Percentiles rank a stretch among this genome's conserved stretches.
These are phyloP conservation scores for Peromyscus nudipes DNA, from an alignment of 2,797 vertebrate species.

Conservation along the genomic window DNA sequence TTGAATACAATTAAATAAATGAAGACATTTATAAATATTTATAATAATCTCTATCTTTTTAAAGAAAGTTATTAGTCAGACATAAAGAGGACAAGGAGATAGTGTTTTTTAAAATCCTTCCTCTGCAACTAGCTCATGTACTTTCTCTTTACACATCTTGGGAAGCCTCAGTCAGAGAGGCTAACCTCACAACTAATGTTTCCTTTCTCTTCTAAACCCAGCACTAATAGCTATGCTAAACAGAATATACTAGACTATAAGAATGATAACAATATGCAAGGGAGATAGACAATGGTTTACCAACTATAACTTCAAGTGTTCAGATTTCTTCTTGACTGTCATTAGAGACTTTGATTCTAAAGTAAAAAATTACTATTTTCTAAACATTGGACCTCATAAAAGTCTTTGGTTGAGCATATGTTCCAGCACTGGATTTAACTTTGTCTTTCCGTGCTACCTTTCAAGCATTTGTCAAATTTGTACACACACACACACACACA, in stretches of 20 bases:
- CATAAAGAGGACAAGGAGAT: background rate
- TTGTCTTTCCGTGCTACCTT: conserved; percentile 26
- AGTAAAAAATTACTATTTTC: background rate
- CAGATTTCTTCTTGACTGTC: background rate
- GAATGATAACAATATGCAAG: background rate
- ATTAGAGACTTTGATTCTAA: conserved; percentile 28
- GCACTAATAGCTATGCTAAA: background rate
- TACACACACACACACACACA: background rate
- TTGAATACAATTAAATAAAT: conserved; percentile 1
- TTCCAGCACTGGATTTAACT: background rate
- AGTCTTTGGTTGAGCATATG: background rate
- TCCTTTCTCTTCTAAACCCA: background rate
- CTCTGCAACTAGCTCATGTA: background rate
- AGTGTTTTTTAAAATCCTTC: background rate
- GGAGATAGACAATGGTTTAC: background rate
- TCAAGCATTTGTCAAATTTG: conserved; percentile 1
- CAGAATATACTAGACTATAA: background rate
- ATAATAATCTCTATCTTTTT: background rate
- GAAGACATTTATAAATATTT: background rate
- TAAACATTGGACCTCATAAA: background rate
- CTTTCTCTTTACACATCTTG: background rate
- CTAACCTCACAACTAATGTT: background rate
- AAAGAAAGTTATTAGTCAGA: background rate
- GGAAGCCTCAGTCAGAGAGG: background rate
- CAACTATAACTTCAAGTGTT: background rate